Evolutionary conservation across 2,888 invertebrate species (phyloP).

Genomic region (Theristus sp.): DNA sequence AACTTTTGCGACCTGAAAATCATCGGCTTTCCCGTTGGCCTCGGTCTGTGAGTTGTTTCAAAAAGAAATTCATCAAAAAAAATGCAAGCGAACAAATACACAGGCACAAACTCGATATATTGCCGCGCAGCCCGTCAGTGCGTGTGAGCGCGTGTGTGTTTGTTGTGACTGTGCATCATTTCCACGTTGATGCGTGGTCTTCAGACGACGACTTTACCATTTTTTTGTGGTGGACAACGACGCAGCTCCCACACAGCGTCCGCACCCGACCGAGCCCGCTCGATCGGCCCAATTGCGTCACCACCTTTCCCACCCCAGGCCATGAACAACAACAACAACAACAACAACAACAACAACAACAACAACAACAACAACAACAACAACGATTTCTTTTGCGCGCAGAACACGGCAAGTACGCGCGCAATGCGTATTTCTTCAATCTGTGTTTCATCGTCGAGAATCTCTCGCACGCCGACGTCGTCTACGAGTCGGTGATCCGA

Average conservation of each 20-base stretch:
- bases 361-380: background rate
- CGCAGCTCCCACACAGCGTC: no score
- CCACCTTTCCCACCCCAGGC: no score
- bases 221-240: no score
- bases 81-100: background rate
- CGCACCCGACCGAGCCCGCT: no score
- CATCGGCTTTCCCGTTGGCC: conserved; percentile 23
- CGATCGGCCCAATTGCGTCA: no score
- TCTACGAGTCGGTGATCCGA: conserved; percentile 26
- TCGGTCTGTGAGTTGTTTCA: conserved; percentile 12
- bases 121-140: background rate
- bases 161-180: no score
- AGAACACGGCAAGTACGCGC: conserved; percentile 10
- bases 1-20: conserved; percentile 19
- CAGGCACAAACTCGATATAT: background rate
- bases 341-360: no score
- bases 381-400: background rate
- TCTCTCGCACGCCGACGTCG: conserved; percentile 13
- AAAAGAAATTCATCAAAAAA: background rate
- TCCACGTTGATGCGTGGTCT: no score
- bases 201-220: no score
- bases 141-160: background rate
- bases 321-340: no score
- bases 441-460: conserved; percentile 24
- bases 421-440: conserved; percentile 19